Conservation (phyloP, 2,888 invertebrate genomes). For the Acleris emargana region DNA sequence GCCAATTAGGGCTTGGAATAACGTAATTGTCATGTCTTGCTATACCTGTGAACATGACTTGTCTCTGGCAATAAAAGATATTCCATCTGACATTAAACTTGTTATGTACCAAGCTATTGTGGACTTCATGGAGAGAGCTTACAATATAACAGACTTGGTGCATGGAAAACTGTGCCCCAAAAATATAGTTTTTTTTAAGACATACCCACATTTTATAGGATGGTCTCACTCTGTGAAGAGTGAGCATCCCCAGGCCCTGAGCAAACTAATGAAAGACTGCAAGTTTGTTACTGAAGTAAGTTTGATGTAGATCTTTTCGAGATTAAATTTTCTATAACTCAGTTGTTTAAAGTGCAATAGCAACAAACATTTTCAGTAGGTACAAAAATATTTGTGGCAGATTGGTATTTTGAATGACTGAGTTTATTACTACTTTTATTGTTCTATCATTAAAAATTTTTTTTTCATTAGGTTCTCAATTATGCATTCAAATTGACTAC, state of each 20-base stretch:
- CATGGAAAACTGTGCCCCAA: constrained; percentile 11
- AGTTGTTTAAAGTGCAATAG: background rate
- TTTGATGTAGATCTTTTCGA: background rate
- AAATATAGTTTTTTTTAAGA: constrained; percentile 7
- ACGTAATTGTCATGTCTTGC: constrained; percentile 18
- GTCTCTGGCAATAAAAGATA: constrained; percentile 8
- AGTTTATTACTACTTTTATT: background rate
- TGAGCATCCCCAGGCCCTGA: constrained; percentile 15
- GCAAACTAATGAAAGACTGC: constrained; percentile 27
- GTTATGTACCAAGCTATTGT: constrained; percentile 2
- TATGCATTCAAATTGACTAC: too few relatives aligned
- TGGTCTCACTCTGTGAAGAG: constrained; percentile 25
- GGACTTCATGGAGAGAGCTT: constrained; percentile 11
- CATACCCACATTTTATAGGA: background rate
- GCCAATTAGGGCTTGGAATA: constrained; percentile 1
- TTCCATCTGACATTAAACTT: background rate
- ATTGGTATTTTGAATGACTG: background rate
- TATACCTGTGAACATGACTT: background rate
- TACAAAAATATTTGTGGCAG: too few relatives aligned
- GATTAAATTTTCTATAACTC: background rate
- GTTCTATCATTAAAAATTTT: background rate
- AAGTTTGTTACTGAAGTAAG: constrained; percentile 18
- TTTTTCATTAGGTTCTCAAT: background rate
- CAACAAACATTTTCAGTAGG: background rate
- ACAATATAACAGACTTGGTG: constrained; percentile 7